Conservation (phyloP, 2,888 invertebrate species). For the Orthonychiurus folsomi region DNA sequence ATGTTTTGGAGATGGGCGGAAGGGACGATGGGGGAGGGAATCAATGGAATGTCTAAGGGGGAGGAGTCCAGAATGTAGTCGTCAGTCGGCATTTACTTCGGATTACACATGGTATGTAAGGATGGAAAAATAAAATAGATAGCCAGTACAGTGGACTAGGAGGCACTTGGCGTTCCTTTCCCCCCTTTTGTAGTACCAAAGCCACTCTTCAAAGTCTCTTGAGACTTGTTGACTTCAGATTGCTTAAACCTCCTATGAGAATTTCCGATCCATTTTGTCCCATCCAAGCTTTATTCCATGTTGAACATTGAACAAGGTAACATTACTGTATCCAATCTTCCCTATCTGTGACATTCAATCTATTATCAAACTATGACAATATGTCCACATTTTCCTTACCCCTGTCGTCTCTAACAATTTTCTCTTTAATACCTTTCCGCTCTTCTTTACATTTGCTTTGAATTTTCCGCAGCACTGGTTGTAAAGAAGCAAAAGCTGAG, state of each 20-base stretch:
- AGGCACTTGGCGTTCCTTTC: not conserved
- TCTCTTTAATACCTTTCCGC: not conserved
- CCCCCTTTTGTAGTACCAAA: not conserved
- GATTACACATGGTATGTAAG: not conserved
- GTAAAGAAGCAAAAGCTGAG: no score
- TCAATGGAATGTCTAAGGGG: no score
- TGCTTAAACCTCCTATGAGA: slow-evolving; percentile 16
- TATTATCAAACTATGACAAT: not conserved
- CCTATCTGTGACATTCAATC: not conserved
- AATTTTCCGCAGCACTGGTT: no score
- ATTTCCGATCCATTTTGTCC: slow-evolving; percentile 5
- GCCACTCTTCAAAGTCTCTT: not conserved
- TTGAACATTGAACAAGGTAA: not conserved
- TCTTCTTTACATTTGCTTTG: no score
- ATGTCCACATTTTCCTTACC: not conserved
- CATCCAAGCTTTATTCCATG: not conserved
- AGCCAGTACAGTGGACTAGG: not conserved
- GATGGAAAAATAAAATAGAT: not conserved
- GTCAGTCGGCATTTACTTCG: not conserved
- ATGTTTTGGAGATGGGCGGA: not conserved
- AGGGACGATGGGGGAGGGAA: no score
- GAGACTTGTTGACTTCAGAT: slow-evolving; percentile 19
- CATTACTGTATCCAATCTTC: no score
- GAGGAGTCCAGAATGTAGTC: not conserved
- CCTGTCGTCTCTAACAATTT: not conserved